These are phyloP conservation scores for Selenia dentaria DNA, from an alignment of 2,888 invertebrate species.

Conservation along the genomic window DNA sequence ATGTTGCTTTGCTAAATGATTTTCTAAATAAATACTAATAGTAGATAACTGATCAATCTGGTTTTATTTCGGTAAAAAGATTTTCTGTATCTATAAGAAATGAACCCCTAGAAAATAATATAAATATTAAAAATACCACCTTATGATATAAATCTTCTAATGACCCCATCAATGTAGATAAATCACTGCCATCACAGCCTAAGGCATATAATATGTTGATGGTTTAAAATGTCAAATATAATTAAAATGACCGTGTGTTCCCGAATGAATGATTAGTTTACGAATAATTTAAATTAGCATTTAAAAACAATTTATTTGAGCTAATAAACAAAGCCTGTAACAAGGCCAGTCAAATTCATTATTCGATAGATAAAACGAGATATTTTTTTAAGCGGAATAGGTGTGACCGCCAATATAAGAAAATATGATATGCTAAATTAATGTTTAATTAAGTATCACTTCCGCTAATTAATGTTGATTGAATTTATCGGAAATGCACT, in stretches of 20 bases:
- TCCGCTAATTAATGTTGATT: not conserved
- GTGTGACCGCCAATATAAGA: not conserved
- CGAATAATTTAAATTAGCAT: constrained; percentile 18
- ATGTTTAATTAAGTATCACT: not conserved
- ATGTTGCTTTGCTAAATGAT: too few species aligned
- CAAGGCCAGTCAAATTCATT: constrained; percentile 21
- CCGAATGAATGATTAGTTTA: constrained; percentile 18
- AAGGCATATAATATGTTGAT: too few species aligned
- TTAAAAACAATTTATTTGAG: constrained; percentile 18
- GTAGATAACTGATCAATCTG: too few species aligned
- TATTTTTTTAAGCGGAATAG: constrained; percentile 1
- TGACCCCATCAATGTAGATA: too few species aligned
- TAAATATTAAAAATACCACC: too few species aligned
- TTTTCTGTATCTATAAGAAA: too few species aligned
- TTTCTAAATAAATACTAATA: too few species aligned
- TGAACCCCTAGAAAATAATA: too few species aligned
- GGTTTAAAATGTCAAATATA: constrained; percentile 12
- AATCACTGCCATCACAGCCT: too few species aligned
- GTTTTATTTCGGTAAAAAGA: too few species aligned
- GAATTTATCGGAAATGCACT: too few species aligned
- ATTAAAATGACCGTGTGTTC: constrained; percentile 19
- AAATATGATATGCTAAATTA: not conserved
- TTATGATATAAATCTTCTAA: too few species aligned
- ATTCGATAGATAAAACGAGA: not conserved
- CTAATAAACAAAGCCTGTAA: constrained; percentile 23